Evolutionary conservation across 2,888 invertebrate genomes (phyloP).

Genomic region (Thecocarcelia acutangulata): DNA sequence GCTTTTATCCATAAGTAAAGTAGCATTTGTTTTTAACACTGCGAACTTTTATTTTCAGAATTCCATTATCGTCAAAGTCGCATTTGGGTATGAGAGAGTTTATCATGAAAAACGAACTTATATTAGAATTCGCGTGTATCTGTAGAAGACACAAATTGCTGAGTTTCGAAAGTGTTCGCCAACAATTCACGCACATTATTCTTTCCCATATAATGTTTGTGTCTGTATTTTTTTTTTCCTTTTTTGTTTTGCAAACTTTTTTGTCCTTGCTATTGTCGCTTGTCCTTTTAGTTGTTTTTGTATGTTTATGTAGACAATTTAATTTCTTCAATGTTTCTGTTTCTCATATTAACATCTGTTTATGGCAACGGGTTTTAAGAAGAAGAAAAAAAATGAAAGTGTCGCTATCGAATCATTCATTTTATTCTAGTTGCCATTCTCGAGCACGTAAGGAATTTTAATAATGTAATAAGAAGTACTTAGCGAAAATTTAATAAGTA

Average conservation of each 20-base stretch:
- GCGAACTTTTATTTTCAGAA: no score
- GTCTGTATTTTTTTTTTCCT: slow-evolving; percentile 7
- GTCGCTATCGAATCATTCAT: slow-evolving; percentile 34
- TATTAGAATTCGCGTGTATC: background rate
- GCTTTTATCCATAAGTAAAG: no score
- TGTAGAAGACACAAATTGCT: background rate
- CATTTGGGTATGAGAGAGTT: no score
- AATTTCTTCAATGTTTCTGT: background rate
- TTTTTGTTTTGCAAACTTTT: background rate
- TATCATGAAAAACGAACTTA: background rate
- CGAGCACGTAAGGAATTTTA: slow-evolving; percentile 50
- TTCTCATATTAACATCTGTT: background rate
- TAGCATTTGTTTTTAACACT: no score
- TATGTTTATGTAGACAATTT: background rate
- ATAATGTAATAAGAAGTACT: slow-evolving; percentile 23
- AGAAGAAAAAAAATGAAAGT: slow-evolving; percentile 30
- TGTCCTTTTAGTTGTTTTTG: slow-evolving; percentile 6
- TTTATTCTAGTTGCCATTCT: slow-evolving; percentile 43
- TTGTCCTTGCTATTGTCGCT: slow-evolving; percentile 11
- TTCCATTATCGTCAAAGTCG: no score
- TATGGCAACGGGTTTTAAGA: slow-evolving; percentile 1
- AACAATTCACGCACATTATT: slow-evolving; percentile 32
- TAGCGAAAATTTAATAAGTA: background rate
- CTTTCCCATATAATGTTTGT: slow-evolving; percentile 18
- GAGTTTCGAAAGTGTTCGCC: slow-evolving; percentile 38